Evolutionary conservation across 2,888 invertebrate species (phyloP), one percentile per base, ranked within the genome.

Genomic region (Saturnia japonica): DNA sequence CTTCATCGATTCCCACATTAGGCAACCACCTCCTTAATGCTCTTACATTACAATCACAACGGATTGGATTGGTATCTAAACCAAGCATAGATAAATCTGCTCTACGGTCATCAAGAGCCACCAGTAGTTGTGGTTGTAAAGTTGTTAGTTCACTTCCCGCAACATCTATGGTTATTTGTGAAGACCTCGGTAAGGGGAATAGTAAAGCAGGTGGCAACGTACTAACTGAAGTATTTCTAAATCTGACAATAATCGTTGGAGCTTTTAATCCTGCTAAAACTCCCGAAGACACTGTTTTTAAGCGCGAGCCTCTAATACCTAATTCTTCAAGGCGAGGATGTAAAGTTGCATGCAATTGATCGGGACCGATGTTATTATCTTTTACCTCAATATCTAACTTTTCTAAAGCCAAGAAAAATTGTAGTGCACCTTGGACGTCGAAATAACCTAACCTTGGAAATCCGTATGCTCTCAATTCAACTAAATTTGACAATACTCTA

Each of bases 171-270:
- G 95, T 95, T 45, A 98, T 95, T 74, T 95, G 95, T 0, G 97
- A 97, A 3, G 98, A 98, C 80, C 98, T 95, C 0, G 98, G 98
- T 28, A 98, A 95, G 0, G 98, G 97, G 83, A 98, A 97, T 72
- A 98, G 95, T 34, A 98, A 86, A 0, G 98, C 97, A 7, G 97
- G 96, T 0, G 98, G 98, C 70, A 98, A 90, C 16, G 95, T 94
- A 19, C 95, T 95, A 11, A 98, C 89, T 0, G 97, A 97, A 0
- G 98, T 98, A 81, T 98, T 97, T 68, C 96, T 95, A 68, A 98
- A 91, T 71, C 96, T 95, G n/a, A 98, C 95, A 0, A 94, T 94
- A 1, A 98, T 95, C 16, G 95, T 88, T 19, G 95, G 95, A 28
- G 96, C 96, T 83, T 97, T 97, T 1, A 98, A 93, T 9, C 98